Conservation (phyloP, 1,140 invertebrate genomes). For the Nymphalis io region DNA sequence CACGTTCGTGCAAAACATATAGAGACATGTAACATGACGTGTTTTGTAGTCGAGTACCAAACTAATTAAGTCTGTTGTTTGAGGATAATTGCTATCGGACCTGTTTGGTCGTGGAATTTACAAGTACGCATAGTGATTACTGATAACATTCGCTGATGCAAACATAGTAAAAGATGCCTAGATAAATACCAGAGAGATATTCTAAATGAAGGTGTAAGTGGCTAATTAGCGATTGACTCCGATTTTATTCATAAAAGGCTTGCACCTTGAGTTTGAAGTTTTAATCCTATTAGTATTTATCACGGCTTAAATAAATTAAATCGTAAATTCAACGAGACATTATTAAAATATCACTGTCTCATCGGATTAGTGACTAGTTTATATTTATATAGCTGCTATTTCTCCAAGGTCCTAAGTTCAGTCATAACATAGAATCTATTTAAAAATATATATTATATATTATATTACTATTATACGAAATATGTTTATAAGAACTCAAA, state of each 20-base stretch:
- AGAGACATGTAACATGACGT: constrained; percentile 13
- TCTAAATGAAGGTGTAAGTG: constrained; percentile 10
- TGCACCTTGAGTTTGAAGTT: neutral
- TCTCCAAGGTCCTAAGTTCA: too few relatives aligned
- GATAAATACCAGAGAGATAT: constrained; percentile 10
- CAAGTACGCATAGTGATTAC: constrained; percentile 5
- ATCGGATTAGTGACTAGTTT: too few relatives aligned
- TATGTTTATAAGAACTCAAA: too few relatives aligned
- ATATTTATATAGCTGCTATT: too few relatives aligned
- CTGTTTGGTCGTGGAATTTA: constrained; percentile 8
- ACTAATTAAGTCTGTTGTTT: constrained; percentile 8
- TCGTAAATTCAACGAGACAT: too few relatives aligned
- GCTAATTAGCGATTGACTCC: neutral
- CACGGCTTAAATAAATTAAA: too few relatives aligned
- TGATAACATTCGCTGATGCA: constrained; percentile 15
- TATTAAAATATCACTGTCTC: neutral
- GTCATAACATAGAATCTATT: too few relatives aligned
- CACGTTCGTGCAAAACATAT: constrained; percentile 4
- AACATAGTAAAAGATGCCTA: constrained; percentile 17
- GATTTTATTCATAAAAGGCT: constrained; percentile 1
- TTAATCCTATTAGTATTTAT: constrained; percentile 2
- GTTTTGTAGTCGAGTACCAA: constrained; percentile 7
- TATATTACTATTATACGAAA: too few relatives aligned
- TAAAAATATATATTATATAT: too few relatives aligned
- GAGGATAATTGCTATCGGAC: constrained; percentile 4